These are phyloP conservation scores for Pimephales promelas DNA, from an alignment of 2,113 vertebrate genomes.

Conservation along the genomic window DNA sequence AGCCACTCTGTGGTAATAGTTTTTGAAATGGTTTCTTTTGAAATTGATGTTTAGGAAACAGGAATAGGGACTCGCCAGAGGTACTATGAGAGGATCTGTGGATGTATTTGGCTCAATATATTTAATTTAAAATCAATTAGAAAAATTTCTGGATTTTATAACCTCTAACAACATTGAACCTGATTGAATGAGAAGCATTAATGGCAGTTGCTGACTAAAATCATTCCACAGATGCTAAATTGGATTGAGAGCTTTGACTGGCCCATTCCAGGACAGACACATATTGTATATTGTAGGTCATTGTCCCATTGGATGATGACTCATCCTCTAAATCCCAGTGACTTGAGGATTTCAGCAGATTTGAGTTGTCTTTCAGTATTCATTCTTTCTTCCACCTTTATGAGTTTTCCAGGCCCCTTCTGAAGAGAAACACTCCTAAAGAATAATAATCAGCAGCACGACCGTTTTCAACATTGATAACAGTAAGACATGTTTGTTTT, in stretches of 20 bases:
- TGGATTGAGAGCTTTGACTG: neutral
- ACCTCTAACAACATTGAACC: neutral
- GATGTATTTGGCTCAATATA: neutral
- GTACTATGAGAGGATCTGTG: neutral
- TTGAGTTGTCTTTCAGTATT: slow-evolving; percentile 16
- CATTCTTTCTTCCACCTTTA: neutral
- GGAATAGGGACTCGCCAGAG: neutral
- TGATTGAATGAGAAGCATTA: neutral
- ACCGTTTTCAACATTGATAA: neutral
- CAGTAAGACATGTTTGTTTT: neutral
- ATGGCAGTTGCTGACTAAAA: neutral
- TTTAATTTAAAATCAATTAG: neutral
- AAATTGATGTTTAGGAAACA: neutral
- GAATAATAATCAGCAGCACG: neutral
- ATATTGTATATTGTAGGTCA: neutral
- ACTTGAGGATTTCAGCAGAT: slow-evolving; percentile 5
- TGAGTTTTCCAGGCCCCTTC: slow-evolving; percentile 3
- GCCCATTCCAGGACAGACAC: neutral
- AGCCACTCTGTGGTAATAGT: neutral
- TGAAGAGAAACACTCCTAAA: neutral
- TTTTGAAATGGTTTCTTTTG: neutral
- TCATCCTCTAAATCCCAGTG: slow-evolving; percentile 6
- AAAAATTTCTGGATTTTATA: neutral
- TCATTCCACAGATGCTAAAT: neutral
- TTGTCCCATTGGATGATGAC: slow-evolving; percentile 7